A percentile compares a stretch with the other conserved stretches of the same genome.
These are phyloP conservation scores for Salticus scenicus DNA, from an alignment of 2,888 invertebrate genomes.

Conservation along the genomic window DNA sequence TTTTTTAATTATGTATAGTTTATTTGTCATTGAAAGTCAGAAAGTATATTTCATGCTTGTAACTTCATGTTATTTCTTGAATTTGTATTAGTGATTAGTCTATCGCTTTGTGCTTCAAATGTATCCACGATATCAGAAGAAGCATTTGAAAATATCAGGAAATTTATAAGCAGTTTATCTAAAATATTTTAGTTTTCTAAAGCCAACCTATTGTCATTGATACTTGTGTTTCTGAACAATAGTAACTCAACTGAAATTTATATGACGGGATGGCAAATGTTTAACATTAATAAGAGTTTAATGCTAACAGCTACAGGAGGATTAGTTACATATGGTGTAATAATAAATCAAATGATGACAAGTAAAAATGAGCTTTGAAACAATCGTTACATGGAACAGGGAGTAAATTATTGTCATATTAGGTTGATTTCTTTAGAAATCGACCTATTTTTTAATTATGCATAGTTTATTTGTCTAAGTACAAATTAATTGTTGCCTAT, in stretches of 20 bases:
- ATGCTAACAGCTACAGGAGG: not conserved
- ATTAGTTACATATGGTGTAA: not conserved
- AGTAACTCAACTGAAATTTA: not conserved
- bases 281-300: not conserved
- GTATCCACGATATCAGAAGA: not conserved
- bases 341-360: not conserved
- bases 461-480: too few relatives aligned
- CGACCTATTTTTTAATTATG: too few relatives aligned
- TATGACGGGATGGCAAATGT: constrained; percentile 6
- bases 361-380: too few relatives aligned
- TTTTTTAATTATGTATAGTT: too few relatives aligned
- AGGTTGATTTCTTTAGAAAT: too few relatives aligned
- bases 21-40: not conserved
- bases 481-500: too few relatives aligned
- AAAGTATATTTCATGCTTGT: not conserved
- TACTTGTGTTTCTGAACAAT: not conserved
- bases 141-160: not conserved
- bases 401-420: too few relatives aligned
- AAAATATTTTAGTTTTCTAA: too few relatives aligned
- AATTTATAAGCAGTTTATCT: not conserved
- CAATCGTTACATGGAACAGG: too few relatives aligned
- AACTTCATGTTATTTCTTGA: not conserved
- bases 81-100: not conserved
- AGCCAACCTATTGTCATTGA: too few relatives aligned
- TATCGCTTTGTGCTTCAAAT: not conserved